Evolutionary conservation across 2,113 vertebrate species (phyloP), one percentile per base, ranked within the genome.

Genomic region (Ceyx melanurus): DNA sequence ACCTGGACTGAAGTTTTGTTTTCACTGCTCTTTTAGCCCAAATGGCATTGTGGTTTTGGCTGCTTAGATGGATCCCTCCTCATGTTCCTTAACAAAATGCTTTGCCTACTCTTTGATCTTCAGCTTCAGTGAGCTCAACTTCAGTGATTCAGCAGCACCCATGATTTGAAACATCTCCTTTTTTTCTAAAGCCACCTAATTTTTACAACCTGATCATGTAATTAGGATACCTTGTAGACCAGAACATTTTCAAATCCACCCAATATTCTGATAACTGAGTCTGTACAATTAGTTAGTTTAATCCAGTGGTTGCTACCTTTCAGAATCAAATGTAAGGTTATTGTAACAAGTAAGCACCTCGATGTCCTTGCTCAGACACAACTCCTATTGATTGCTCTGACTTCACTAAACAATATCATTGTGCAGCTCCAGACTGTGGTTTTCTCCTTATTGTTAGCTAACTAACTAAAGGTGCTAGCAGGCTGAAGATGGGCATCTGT

Each of bases 351-450:
- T 42, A 40, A 62, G 43, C 10, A 67, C 71, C 29, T 46, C 14
- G 22, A 78, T 62, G 72, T 66, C 86, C 90, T 91, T 94, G 65
- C 72, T 90, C 76, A 58, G 43, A 51, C 64, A 66, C 43, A 90
- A 58, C 20, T 77, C 85, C n/a, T 54, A 75, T 57, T 90, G 68
- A 88, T 86, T 75, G 37, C 29, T 88, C 62, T 95, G 90, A 90
- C 80, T 93, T 73, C 57, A 66, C 68, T 84, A 72, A 96, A 60
- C 35, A 67, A 28, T 67, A 46, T 31, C 0, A 0, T 68, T 35
- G 17, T 73, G 93, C 61, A 40, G 33, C 53, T 78, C 53, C 80
- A 57, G 20, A 18, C n/a, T 53, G 79, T 51, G 86, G 6, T 84
- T 74, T 91, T 54, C 35, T 81, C 53, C 43, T 48, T 92, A 28